Percentiles rank a stretch among this genome's conserved stretches.
Conservation (phyloP, 2,797 vertebrate genomes). For the Furcifer pardalis region DNA sequence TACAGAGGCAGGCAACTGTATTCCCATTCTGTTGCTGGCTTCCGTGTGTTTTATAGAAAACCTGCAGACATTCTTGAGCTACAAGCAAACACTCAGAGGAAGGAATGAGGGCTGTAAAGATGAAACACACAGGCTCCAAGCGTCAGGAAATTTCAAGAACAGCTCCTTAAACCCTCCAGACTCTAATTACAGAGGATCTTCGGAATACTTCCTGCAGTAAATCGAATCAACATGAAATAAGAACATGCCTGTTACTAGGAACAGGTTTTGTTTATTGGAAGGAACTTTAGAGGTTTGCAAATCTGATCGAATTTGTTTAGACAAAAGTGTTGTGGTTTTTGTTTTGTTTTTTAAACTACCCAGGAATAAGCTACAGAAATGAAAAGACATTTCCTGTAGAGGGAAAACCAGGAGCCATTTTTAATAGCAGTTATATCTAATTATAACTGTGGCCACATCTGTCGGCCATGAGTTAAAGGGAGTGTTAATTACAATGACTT, state of each 20-base stretch:
- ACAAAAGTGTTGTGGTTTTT: too few species aligned
- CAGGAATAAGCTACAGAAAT: neutral
- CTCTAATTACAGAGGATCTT: slow-evolving; percentile 81
- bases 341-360: slow-evolving; percentile 16
- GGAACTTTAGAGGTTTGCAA: slow-evolving; percentile 44
- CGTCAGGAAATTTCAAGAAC: slow-evolving; percentile 71
- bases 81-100: slow-evolving; percentile 42
- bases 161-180: slow-evolving; percentile 78
- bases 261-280: slow-evolving; percentile 41
- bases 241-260: slow-evolving; percentile 16
- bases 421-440: neutral
- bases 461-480: neutral
- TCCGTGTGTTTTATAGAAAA: slow-evolving; percentile 35
- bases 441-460: neutral
- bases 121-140: slow-evolving; percentile 80
- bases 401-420: neutral
- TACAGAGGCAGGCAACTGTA: neutral
- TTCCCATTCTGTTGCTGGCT: slow-evolving; percentile 13
- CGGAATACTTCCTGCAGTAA: slow-evolving; percentile 43
- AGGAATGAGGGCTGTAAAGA: slow-evolving; percentile 68
- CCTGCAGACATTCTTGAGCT: slow-evolving; percentile 44
- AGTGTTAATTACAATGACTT: neutral
- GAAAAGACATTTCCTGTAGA: neutral
- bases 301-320: slow-evolving; percentile 36
- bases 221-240: slow-evolving; percentile 42